phyloP scores from a whole-genome alignment of 2,888 invertebrate species.

The Phyto melanocephala region DNA sequence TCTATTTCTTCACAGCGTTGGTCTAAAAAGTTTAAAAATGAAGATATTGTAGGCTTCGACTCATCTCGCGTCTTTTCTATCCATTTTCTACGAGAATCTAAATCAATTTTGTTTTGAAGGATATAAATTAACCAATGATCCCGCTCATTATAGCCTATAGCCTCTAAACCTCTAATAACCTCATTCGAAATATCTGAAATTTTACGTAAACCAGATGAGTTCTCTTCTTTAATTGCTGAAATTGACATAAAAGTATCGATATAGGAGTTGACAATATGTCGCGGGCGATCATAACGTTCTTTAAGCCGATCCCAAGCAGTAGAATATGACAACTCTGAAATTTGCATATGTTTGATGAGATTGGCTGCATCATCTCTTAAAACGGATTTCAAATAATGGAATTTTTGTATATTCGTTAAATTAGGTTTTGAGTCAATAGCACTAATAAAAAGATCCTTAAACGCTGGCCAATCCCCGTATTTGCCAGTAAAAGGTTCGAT shows the following conservation, averaged over 20 bases:
- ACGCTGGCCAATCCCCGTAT: slow-evolving; percentile 9
- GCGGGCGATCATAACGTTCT: slow-evolving; percentile 10
- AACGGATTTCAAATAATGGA: slow-evolving; percentile 13
- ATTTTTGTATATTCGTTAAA: background rate
- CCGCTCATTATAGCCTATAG: background rate
- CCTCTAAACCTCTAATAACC: slow-evolving; percentile 17
- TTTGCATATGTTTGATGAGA: slow-evolving; percentile 8
- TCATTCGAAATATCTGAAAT: background rate
- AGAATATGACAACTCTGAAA: background rate
- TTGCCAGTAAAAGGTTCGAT: slow-evolving; percentile 7
- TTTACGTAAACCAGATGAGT: background rate
- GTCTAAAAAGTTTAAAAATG: slow-evolving; percentile 5
- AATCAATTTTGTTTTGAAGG: background rate
- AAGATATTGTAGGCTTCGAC: background rate
- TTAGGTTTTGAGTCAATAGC: slow-evolving; percentile 1
- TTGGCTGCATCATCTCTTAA: background rate
- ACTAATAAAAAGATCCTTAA: slow-evolving; percentile 19
- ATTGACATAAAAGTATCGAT: slow-evolving; percentile 23
- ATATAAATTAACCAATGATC: slow-evolving; percentile 6
- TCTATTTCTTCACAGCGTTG: slow-evolving; percentile 16
- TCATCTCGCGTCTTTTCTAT: background rate
- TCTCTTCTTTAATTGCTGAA: background rate
- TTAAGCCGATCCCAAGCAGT: slow-evolving; percentile 27
- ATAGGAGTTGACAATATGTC: slow-evolving; percentile 16
- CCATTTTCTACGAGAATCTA: slow-evolving; percentile 7